phyloP scores from a whole-genome alignment of 2,888 invertebrate genomes.

The Oscheius sp. region DNA sequence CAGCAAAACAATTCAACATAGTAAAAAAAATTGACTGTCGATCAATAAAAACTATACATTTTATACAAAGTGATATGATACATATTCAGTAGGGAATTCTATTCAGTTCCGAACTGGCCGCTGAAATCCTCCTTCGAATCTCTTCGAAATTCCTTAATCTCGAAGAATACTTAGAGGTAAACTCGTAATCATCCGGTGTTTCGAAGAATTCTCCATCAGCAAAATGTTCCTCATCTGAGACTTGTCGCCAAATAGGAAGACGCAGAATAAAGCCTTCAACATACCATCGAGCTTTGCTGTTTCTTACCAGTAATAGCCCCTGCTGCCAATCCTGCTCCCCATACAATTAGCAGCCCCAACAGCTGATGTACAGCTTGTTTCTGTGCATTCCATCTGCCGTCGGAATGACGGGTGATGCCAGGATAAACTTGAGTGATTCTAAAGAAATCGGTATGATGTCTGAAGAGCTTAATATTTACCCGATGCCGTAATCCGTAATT shows the following conservation, averaged over 20 bases:
- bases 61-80: no score
- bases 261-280: conserved; percentile 51
- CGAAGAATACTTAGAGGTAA: background rate
- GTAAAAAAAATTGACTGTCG: no score
- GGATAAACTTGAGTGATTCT: conserved; percentile 48
- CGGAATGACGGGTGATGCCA: conserved; percentile 23
- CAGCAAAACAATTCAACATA: no score
- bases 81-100: background rate
- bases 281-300: background rate
- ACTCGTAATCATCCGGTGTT: conserved; percentile 58
- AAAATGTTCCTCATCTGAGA: conserved; percentile 57
- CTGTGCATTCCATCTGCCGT: conserved; percentile 73
- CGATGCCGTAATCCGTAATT: conserved; percentile 27
- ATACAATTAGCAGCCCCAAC: conserved; percentile 79
- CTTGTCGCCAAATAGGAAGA: conserved; percentile 56
- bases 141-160: background rate
- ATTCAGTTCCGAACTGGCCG: background rate
- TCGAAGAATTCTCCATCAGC: conserved; percentile 64
- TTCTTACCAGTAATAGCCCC: conserved; percentile 78
- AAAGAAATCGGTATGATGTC: background rate
- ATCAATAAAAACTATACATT: no score
- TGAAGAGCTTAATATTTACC: conserved; percentile 4
- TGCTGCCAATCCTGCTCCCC: conserved; percentile 78
- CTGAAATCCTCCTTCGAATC: conserved; percentile 1
- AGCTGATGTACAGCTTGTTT: conserved; percentile 85